Base-by-base conservation (phyloP, 2,888 invertebrate genomes). In the Koerneria pararmatus region DNA sequence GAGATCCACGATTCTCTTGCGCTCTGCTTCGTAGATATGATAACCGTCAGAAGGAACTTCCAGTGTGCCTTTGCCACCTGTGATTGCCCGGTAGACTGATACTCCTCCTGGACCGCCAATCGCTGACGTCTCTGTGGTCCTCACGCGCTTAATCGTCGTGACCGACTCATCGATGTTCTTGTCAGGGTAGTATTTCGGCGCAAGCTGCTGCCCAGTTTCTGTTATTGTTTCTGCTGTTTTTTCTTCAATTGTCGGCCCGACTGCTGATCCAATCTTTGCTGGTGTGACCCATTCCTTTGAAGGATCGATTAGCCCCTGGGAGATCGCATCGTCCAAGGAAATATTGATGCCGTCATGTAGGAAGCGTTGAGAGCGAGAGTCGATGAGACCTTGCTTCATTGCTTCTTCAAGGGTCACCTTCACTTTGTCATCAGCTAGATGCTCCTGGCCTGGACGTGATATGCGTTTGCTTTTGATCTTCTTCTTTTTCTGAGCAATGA, bases 31-130 rank as follows among this genome's bases (percentile, higher is more conserved):
- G 64, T 88, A 87, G 1, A 95, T 86, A 66, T 88, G 88, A 91
- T 92, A 92, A 3, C 93, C 92, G 68, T 90, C 90, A 19, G 88
- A 87, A 0, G 93, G 93, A 35, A 93, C 84, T 79, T 92, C 91
- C 76, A 90, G 72, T 24, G 83, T 74, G 66, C 80, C 82, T 61
- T 80, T 80, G 60, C 80, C 80, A 37, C 83, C 83, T 35, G 82
- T 80, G 60, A 83, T 79, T n/a, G 83, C 82, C 3, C 83, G 73
- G 69, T 83, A 83, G 49, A 78, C 77, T 1, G 72, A 71, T 2
- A 77, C 77, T 24, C 79, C 78, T 53, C 79, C 78, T 8, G 78
- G 78, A 51, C 78, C 79, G 56, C 80, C 79, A 22, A 78, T 69
- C 34, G 83, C 82, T 3, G 80, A 77, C 2, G 83, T 83, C 60